Percentiles rank a stretch among this genome's conserved stretches.
Conservation (phyloP, 1,140 invertebrate genomes). For the Lucilia cuprina region DNA sequence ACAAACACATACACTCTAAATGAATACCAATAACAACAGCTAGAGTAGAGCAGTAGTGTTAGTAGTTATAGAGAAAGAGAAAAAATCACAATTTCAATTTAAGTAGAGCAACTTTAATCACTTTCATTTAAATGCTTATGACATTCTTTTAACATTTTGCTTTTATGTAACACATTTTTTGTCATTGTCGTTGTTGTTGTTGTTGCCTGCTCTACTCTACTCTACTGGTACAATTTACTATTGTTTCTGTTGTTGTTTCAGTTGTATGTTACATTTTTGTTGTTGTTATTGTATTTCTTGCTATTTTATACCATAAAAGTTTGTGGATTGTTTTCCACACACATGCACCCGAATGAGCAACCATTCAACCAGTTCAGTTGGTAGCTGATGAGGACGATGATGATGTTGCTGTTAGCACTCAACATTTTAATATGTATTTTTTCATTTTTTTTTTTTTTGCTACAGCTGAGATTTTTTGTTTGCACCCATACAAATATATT, state of each 20-base stretch:
- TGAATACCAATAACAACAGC: neutral
- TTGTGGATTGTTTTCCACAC: neutral
- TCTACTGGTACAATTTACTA: too few relatives aligned
- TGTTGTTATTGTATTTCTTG: neutral
- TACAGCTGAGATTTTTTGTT: neutral
- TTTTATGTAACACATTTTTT: neutral
- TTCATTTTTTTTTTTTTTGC: neutral
- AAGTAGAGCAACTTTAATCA: slow-evolving; percentile 29
- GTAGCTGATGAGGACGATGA: neutral
- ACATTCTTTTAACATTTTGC: slow-evolving; percentile 22
- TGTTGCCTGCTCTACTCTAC: neutral
- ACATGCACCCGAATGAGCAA: neutral
- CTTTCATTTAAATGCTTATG: slow-evolving; percentile 32
- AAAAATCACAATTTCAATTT: slow-evolving; percentile 13
- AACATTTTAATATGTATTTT: neutral
- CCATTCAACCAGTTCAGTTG: neutral
- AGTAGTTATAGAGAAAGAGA: neutral
- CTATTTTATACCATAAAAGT: neutral
- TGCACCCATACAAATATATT: neutral
- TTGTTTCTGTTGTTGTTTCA: too few relatives aligned
- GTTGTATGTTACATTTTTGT: neutral
- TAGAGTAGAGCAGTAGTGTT: too few relatives aligned
- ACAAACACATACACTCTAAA: neutral
- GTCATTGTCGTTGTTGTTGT: neutral
- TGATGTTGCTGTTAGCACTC: neutral